Base-by-base conservation (phyloP, 2,888 invertebrate species). In the Drosophila yooni region DNA sequence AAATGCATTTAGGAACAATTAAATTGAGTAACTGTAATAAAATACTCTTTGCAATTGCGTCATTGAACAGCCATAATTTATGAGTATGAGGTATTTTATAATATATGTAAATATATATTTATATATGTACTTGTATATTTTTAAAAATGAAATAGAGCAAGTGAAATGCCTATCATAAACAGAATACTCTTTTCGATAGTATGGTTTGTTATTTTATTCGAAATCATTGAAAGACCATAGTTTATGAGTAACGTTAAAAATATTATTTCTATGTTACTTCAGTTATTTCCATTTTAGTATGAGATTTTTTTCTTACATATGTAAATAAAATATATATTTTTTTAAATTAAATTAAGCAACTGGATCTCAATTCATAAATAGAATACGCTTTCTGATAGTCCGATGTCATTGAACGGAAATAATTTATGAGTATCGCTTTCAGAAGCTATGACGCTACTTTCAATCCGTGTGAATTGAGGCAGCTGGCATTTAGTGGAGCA, bases 401-500 rank as follows among this genome's bases (percentile, higher is more conserved):
- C 11, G 33, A 33, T 36, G 25, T 36, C 33, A 64, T 79, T 87
- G 76, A 70, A 76, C 60, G 58, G 56, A 72, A 69, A 57, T 68
- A 73, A 88, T 87, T 86, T 74, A 78, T 78, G 78, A 64, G 64
- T 81, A 89, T 88, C 74, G 88, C 76, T 84, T 89, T 54, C 61
- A 61, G 57, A 25, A 10, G 13, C 59, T 62, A 36, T 59, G 46
- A 63, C 21, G 15, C 48, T 67, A 53, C 46, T 21, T 52, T 18
- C 15, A 46, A 15, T 31, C 31, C 68, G 51, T 84, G 74, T 68
- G 82, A 89, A 84, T 48, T 52, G 21, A 40, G 67, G 66, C 89
- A 85, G 76, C 73, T 89, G 88, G 13, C 72, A 72, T 59, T 31
- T 33, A 38, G n/a, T 38, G 40, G 27, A 51, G 11, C 48, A 50